Evolutionary conservation across 2,113 vertebrate species (phyloP).

Genomic region (Macaca mulatta): DNA sequence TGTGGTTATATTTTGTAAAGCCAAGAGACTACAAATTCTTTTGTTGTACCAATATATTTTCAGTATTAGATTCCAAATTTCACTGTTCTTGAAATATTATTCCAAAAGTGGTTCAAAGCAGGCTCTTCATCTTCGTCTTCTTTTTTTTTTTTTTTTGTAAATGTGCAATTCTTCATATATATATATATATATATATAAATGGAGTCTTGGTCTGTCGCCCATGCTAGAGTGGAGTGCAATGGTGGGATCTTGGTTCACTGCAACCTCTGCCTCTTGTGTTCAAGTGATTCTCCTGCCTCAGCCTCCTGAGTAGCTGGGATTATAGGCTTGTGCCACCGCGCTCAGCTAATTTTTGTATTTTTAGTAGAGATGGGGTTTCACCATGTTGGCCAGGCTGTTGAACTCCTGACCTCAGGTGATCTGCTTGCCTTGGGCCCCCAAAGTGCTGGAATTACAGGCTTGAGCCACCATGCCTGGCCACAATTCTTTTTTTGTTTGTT

Average conservation of each 20-base stretch:
- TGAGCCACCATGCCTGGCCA: too few species aligned
- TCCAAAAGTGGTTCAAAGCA: background rate
- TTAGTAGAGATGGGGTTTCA: background rate
- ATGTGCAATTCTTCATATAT: background rate
- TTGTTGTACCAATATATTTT: slow-evolving; percentile 12
- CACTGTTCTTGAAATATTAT: slow-evolving; percentile 12
- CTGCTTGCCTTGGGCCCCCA: background rate
- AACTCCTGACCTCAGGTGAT: background rate
- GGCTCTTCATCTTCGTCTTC: background rate
- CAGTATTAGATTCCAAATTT: slow-evolving; percentile 26
- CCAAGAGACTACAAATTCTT: slow-evolving; percentile 16
- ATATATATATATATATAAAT: too few species aligned
- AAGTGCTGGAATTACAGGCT: background rate
- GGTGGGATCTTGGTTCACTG: background rate
- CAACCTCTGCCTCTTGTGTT: too few species aligned
- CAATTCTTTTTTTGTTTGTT: background rate
- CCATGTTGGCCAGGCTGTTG: background rate
- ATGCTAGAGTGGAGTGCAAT: background rate
- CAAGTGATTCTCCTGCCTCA: background rate
- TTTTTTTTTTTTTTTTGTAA: background rate
- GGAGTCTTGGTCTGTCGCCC: background rate
- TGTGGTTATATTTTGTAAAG: slow-evolving; percentile 32
- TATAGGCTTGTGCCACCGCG: background rate
- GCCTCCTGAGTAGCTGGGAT: background rate
- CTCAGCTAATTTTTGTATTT: background rate